Evolutionary conservation across 2,113 vertebrate genomes (phyloP), one percentile per base, ranked within the genome.

Genomic region (Phalacrocorax carbo): DNA sequence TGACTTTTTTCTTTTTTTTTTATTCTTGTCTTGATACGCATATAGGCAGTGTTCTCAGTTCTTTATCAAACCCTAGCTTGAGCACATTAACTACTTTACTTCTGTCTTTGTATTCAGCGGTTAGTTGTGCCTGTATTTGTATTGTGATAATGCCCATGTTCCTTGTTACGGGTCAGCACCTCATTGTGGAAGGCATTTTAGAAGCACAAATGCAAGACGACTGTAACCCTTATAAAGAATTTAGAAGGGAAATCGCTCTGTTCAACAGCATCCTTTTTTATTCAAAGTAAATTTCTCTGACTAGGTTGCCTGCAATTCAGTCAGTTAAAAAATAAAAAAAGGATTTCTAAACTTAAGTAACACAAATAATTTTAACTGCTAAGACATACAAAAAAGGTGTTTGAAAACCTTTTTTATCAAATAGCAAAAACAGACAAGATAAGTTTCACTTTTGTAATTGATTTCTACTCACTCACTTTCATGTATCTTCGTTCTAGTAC

Each of bases 111-210:
- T 90, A 51, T 26, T 40, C 70, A 96, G 79, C 68, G 70, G 79
- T 80, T 61, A 61, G 85, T 83, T 1, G 3, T 86, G 76, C 85
- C 60, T 92, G 36, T 93, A 58, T 96, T 93, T 95, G 87, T 86
- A 22, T 54, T 83, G 68, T 69, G 71, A 65, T 90, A 78, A 58
- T 49, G 79, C 54, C 51, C 8, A 0, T 85, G 49, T 92, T 79
- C 64, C 44, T 79, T 84, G 77, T 70, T 71, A 69, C 0, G 57
- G 77, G 34, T 93, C 80, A 78, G 80, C 80, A 84, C 27, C 44
- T 81, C 23, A 2, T 82, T 52, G 44, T 81, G 69, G 85, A 83
- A 76, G 23, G 79, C 71, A 8, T 86, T 90, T 94, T 42, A 71
- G 58, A 86, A 92, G 73, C n/a, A 72, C 52, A 82, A 68, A 64